Conservation (phyloP, 2,888 invertebrate species). For the Syrphus vitripennis region DNA sequence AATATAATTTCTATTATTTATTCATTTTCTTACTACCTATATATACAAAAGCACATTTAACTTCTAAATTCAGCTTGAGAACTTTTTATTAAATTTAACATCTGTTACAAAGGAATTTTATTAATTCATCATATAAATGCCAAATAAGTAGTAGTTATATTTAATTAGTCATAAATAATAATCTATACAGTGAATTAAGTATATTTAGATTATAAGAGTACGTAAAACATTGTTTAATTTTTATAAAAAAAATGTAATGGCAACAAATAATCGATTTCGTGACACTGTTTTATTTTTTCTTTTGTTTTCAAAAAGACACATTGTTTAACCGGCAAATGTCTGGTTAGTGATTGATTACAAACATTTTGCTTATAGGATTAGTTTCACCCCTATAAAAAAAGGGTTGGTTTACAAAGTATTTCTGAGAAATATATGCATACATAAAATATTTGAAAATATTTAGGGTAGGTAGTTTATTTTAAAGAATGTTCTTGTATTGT, state of each 20-base stretch:
- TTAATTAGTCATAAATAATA: conserved; percentile 1
- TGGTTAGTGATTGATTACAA: neutral
- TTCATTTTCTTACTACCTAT: no score
- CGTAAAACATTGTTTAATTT: neutral
- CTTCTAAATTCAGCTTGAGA: conserved; percentile 1
- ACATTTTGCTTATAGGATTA: neutral
- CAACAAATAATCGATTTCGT: neutral
- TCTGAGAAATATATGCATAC: neutral
- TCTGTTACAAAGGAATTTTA: neutral
- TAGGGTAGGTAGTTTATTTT: no score
- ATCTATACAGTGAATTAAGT: neutral
- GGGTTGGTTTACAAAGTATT: neutral
- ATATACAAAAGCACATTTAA: no score
- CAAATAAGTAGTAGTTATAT: neutral
- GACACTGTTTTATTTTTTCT: no score
- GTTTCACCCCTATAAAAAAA: neutral
- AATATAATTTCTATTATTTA: no score
- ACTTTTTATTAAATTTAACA: neutral
- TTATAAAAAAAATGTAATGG: neutral
- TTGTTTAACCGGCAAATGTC: neutral
- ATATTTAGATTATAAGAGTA: neutral
- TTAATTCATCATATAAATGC: neutral
- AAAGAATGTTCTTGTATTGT: no score
- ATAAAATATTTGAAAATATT: neutral
- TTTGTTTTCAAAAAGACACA: neutral